Percentiles rank a stretch among this genome's conserved stretches.
These are phyloP conservation scores for Leucoraja erinaceus DNA, from an alignment of 2,113 vertebrate species.

Conservation along the genomic window DNA sequence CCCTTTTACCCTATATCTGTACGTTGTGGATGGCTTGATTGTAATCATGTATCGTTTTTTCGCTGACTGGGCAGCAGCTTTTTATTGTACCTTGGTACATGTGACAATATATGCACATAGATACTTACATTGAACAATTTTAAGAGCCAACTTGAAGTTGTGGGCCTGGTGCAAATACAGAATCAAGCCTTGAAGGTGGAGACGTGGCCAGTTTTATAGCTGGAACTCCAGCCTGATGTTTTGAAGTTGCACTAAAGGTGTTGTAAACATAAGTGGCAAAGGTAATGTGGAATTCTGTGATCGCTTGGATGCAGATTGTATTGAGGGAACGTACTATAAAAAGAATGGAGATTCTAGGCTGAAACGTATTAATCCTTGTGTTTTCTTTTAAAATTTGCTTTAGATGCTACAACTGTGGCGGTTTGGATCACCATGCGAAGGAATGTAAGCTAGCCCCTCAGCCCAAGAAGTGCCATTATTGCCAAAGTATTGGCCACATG, in stretches of 20 bases:
- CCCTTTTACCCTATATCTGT: no score
- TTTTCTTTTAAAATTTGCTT: not conserved
- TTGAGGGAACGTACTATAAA: not conserved
- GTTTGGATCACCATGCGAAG: constrained; percentile 96
- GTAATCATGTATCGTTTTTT: no score
- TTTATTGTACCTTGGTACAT: no score
- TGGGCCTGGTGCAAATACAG: no score
- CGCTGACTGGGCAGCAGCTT: no score
- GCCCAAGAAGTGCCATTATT: constrained; percentile 98
- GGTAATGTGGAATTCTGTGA: not conserved
- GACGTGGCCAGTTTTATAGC: not conserved
- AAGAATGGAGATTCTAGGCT: not conserved
- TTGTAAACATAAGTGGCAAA: not conserved
- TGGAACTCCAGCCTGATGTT: not conserved
- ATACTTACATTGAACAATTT: not conserved
- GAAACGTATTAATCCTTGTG: not conserved
- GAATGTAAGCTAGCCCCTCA: constrained; percentile 94
- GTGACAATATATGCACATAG: no score
- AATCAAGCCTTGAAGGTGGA: not conserved
- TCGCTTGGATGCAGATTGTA: not conserved
- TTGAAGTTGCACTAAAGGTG: not conserved
- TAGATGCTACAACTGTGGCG: constrained; percentile 98
- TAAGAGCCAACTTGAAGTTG: not conserved
- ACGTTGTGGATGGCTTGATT: no score
- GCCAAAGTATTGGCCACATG: constrained; percentile 94